Conservation (phyloP, 2,113 vertebrate species). For the Nesoenas mayeri region DNA sequence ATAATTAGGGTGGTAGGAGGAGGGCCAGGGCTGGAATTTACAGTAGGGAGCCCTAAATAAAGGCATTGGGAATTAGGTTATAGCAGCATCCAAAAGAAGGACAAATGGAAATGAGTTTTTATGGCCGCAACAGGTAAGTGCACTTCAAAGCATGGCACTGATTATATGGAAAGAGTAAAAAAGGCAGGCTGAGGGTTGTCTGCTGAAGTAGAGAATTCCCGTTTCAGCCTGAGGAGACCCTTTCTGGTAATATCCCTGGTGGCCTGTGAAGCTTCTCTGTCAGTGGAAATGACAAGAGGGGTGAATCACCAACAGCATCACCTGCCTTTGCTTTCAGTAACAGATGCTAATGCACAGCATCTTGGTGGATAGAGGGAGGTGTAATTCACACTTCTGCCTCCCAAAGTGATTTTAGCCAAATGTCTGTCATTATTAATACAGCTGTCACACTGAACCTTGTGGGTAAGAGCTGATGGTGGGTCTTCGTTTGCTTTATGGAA, state of each 20-base stretch:
- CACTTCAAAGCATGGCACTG: neutral
- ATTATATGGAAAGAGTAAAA: neutral
- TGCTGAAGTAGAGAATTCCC: neutral
- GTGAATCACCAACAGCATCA: neutral
- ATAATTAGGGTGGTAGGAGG: neutral
- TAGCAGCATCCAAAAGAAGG: neutral
- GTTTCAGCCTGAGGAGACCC: neutral
- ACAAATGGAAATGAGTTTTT: neutral
- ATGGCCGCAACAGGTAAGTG: neutral
- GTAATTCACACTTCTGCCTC: neutral
- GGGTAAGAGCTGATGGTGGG: neutral
- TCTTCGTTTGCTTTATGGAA: conserved; percentile 20
- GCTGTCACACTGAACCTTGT: neutral
- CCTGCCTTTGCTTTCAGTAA: neutral
- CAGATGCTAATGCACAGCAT: neutral
- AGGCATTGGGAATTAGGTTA: neutral
- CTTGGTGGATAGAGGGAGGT: neutral
- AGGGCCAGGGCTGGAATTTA: neutral
- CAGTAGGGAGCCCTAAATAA: neutral
- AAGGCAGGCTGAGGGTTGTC: neutral
- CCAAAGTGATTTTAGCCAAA: neutral
- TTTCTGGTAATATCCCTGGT: neutral
- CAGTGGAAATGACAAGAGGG: neutral
- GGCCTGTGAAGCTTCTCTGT: neutral
- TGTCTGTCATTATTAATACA: neutral